Base-by-base conservation (phyloP, 2,797 vertebrate species). In the Prunella strophiata region DNA sequence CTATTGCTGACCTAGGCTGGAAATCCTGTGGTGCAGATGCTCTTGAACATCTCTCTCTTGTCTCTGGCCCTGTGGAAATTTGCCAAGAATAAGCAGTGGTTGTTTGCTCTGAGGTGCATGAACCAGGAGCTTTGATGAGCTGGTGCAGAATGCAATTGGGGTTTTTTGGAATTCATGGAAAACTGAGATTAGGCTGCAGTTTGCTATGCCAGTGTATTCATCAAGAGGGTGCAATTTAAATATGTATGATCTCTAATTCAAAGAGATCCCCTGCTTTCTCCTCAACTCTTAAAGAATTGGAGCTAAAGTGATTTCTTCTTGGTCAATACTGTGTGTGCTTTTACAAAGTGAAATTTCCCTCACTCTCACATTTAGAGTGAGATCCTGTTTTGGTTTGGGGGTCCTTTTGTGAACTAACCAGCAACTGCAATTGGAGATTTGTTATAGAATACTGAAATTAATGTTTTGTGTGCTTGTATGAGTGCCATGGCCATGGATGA, bases 401-500 rank as follows among this genome's bases (percentile, higher is more conserved):
- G 4, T 5, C 18, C 50, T 45, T 48, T 65, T 61, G 59, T 55
- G n/a, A 67, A 32, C n/a, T 50, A 59, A 55, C 52, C 51, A 54
- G 11, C 10, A 73, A 7, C 25, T 71, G 11, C 22, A 71, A 1
- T 5, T 45, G 19, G 40, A 74, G 20, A 21, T 66, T 36, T 71
- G 6, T 52, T 62, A 15, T 1, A 51, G 32, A 54, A 47, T 21
- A 13, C 21, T 9, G 48, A 42, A 62, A 72, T 36, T 2, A 83
- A 4, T 43, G 8, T 23, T 47, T 73, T 29, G 7, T 58, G 22
- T 51, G 45, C 50, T 67, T 51, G 13, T 13, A 4, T n/a, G 51
- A 38, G 26, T 9, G 47, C 5, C 3, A 2, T 8, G 11, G 36
- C 5, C 3, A 2, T 7, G 1, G 1, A 18, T 48, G 32, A 62